These are phyloP conservation scores for Tetramorium parvispinum DNA, from an alignment of 1,140 invertebrate species.

Conservation along the genomic window DNA sequence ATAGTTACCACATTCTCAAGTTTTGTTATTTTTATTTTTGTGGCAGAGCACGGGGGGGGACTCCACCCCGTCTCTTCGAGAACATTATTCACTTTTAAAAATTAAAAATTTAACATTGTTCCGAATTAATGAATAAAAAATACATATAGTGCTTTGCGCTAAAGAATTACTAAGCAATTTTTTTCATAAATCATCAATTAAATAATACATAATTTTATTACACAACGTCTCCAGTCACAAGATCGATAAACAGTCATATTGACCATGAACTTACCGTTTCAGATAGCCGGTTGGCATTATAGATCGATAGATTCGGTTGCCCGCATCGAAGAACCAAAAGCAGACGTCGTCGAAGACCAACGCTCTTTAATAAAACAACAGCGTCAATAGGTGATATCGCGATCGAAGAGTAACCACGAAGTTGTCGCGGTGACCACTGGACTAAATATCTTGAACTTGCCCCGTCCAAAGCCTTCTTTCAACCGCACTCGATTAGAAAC, in stretches of 20 bases:
- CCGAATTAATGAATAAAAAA: background rate
- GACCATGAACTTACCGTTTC: constrained; percentile 31
- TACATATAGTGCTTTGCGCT: background rate
- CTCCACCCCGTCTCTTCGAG: no score
- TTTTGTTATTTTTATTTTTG: no score
- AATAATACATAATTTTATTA: background rate
- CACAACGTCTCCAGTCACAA: no score
- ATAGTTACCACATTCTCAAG: no score
- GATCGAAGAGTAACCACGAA: background rate
- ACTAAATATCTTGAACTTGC: background rate
- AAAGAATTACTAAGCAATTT: background rate
- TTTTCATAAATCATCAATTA: background rate
- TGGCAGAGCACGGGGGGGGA: no score
- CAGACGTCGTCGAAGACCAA: background rate
- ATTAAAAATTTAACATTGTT: no score
- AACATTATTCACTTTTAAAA: no score
- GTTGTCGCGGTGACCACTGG: no score
- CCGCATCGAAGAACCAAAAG: background rate
- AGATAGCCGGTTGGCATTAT: constrained; percentile 26
- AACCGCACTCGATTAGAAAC: background rate
- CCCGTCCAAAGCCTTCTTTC: background rate
- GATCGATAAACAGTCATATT: background rate
- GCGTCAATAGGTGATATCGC: background rate
- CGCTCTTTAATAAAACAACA: background rate
- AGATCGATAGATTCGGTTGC: background rate